Conservation (phyloP, 2,888 invertebrate genomes). For the Shargacucullia verbasci region DNA sequence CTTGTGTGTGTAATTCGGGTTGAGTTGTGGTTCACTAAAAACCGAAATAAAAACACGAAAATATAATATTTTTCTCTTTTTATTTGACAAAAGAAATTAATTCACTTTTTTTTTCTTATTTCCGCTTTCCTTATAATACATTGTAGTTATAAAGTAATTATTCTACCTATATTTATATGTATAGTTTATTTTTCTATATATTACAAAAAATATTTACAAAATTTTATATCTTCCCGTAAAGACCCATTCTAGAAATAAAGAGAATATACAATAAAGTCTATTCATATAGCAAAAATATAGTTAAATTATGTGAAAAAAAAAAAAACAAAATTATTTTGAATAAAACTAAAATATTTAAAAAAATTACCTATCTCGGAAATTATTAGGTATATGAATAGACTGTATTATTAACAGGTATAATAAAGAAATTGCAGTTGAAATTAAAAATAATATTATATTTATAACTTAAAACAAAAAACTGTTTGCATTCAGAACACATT, state of each 20-base stretch:
- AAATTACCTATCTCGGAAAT: constrained; percentile 16
- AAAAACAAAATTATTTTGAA: constrained; percentile 28
- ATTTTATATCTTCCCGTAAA: constrained; percentile 80
- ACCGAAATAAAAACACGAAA: constrained; percentile 71
- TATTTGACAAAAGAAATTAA: constrained; percentile 89
- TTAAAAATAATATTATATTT: constrained; percentile 49
- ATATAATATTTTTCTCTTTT: constrained; percentile 80
- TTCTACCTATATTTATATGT: constrained; percentile 87
- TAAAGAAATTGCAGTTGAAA: constrained; percentile 58
- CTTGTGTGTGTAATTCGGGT: constrained; percentile 7
- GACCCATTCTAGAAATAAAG: constrained; percentile 77
- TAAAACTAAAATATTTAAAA: constrained; percentile 7
- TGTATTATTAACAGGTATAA: constrained; percentile 50
- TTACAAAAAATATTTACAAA: constrained; percentile 87
- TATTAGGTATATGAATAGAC: constrained; percentile 50
- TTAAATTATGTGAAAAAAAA: constrained; percentile 28
- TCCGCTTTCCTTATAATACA: constrained; percentile 86
- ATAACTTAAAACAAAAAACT: constrained; percentile 49
- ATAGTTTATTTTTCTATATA: constrained; percentile 85
- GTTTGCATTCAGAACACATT: constrained; percentile 66
- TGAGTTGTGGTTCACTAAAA: constrained; percentile 6
- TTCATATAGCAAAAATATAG: constrained; percentile 40
- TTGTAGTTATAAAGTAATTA: constrained; percentile 87
- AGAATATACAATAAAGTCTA: constrained; percentile 56
- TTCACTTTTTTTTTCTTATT: constrained; percentile 85